Percentiles rank a stretch among this genome's conserved stretches.
Evolutionary conservation across 2,113 vertebrate species (phyloP).

Genomic region (Agelaius tricolor): DNA sequence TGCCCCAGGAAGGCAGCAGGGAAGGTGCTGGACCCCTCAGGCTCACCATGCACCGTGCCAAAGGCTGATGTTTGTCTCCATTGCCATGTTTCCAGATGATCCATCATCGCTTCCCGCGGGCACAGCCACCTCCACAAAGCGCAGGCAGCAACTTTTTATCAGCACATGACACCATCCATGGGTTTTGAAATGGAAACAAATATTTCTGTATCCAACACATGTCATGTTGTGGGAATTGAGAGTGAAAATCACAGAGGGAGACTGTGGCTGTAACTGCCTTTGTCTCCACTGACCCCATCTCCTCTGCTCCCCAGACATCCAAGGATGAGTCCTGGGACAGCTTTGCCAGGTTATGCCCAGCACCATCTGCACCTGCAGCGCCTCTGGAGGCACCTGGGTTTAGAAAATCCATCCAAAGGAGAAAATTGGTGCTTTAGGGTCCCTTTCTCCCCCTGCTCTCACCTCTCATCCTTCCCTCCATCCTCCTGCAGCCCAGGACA

Average conservation of each 20-base stretch:
- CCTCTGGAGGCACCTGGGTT: background rate
- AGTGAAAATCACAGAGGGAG: background rate
- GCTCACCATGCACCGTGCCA: background rate
- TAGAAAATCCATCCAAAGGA: background rate
- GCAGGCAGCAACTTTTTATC: background rate
- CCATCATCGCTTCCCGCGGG: background rate
- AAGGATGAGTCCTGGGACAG: background rate
- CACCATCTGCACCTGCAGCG: background rate
- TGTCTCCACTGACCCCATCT: background rate
- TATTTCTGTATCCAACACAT: background rate
- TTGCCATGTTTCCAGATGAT: background rate
- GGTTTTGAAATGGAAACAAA: slow-evolving; percentile 9
- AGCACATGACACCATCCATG: background rate
- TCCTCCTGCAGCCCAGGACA: background rate
- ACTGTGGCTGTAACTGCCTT: background rate
- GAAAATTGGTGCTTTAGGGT: fast-evolving
- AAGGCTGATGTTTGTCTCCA: background rate
- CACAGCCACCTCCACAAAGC: background rate
- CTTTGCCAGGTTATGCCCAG: background rate
- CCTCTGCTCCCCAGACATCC: background rate
- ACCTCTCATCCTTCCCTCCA: background rate
- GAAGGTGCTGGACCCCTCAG: background rate
- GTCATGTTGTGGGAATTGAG: fast-evolving
- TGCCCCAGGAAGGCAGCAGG: background rate
- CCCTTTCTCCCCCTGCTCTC: background rate